Conservation (phyloP, 1,140 invertebrate species). For the Leptinotarsa undecemlineata region DNA sequence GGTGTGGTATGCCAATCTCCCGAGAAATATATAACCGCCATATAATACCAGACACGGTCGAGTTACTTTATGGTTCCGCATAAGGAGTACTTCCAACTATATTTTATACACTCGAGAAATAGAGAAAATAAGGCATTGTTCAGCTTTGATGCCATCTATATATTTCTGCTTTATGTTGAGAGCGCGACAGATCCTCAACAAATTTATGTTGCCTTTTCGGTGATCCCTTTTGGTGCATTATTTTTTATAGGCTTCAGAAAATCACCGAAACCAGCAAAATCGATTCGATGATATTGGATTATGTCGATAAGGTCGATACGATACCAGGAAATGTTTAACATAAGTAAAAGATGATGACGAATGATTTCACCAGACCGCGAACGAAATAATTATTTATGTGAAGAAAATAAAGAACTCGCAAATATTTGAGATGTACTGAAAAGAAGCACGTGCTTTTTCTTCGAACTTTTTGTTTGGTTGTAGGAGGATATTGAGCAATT, state of each 20-base stretch:
- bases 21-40: background rate
- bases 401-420: too few relatives aligned
- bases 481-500: too few relatives aligned
- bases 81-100: constrained; percentile 12
- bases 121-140: constrained; percentile 12
- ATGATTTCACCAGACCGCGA: too few relatives aligned
- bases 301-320: background rate
- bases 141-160: constrained; percentile 20
- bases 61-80: constrained; percentile 13
- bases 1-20: background rate
- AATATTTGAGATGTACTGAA: too few relatives aligned
- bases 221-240: constrained; percentile 15
- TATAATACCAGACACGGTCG: background rate
- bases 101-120: constrained; percentile 20
- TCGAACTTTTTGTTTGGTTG: too few relatives aligned
- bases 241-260: constrained; percentile 2
- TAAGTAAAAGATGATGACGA: background rate
- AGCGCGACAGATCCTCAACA: constrained; percentile 12
- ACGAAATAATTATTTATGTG: too few relatives aligned
- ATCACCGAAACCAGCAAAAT: background rate
- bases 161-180: constrained; percentile 14
- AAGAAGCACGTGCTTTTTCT: too few relatives aligned
- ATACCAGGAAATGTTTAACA: background rate
- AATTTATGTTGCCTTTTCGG: constrained; percentile 11
- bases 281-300: background rate